phyloP scores from a whole-genome alignment of 2,113 vertebrate species.

The Epinephelus moara region DNA sequence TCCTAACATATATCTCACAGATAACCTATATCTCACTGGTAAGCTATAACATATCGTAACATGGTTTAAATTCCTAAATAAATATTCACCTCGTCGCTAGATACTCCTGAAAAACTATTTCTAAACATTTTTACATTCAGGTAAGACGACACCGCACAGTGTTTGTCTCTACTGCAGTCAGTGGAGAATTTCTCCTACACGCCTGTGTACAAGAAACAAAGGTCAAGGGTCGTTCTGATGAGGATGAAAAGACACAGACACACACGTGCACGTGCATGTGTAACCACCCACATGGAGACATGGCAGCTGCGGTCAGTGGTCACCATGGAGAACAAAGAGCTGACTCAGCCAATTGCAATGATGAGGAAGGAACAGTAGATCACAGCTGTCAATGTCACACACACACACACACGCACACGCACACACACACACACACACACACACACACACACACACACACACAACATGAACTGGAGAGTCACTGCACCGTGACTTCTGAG shows the following conservation, averaged over 20 bases:
- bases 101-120: neutral
- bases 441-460: slow-evolving; percentile 5
- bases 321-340: slow-evolving; percentile 8
- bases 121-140: neutral
- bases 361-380: slow-evolving; percentile 16
- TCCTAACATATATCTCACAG: no score
- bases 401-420: neutral
- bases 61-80: no score
- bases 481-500: neutral
- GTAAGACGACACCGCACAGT: neutral
- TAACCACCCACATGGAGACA: neutral
- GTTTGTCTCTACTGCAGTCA: no score
- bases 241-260: neutral
- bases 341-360: slow-evolving; percentile 37
- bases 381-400: slow-evolving; percentile 33
- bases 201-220: neutral
- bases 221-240: neutral
- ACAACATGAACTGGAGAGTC: neutral
- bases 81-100: no score
- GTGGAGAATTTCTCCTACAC: neutral
- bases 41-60: no score
- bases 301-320: neutral
- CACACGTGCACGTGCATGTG: no score
- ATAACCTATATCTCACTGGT: no score
- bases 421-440: slow-evolving; percentile 19